These are phyloP conservation scores for Antennarius maculatus DNA, from an alignment of 2,797 vertebrate genomes.

Conservation along the genomic window DNA sequence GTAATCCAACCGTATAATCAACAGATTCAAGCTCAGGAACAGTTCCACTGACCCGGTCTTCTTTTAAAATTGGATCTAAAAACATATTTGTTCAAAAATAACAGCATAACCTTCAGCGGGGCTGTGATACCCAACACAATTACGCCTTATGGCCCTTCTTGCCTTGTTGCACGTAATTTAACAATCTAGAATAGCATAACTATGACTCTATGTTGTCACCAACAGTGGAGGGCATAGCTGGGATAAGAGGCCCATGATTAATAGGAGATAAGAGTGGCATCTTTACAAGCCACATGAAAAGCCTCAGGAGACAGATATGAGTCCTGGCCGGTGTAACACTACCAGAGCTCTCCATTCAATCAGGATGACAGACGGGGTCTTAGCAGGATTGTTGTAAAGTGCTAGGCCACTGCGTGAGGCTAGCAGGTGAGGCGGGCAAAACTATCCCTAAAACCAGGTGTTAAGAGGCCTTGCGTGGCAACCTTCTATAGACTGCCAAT, in stretches of 20 bases:
- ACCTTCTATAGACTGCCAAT: constrained; percentile 64
- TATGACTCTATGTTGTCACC: constrained; percentile 69
- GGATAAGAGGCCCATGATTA: constrained; percentile 61
- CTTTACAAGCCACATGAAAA: constrained; percentile 61
- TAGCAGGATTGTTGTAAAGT: constrained; percentile 66
- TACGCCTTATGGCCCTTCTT: constrained; percentile 5
- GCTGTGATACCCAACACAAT: constrained; percentile 1
- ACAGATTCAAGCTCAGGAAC: constrained; percentile 12
- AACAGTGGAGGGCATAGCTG: constrained; percentile 52
- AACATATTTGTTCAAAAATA: neutral
- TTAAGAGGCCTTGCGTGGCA: constrained; percentile 70
- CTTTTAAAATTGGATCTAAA: constrained; percentile 9
- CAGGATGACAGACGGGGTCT: constrained; percentile 66
- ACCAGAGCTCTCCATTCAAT: constrained; percentile 59
- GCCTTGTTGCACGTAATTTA: constrained; percentile 62
- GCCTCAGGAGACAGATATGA: constrained; percentile 58
- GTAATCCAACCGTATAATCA: constrained; percentile 28
- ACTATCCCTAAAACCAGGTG: constrained; percentile 66
- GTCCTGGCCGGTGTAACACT: constrained; percentile 38
- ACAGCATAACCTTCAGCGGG: constrained; percentile 1
- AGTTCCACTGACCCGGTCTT: neutral
- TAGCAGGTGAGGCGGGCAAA: constrained; percentile 62
- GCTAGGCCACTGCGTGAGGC: constrained; percentile 58
- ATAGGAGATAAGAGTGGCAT: constrained; percentile 62
- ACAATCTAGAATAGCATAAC: constrained; percentile 68